Evolutionary conservation across 2,797 vertebrate genomes (phyloP).

Genomic region (Microctenopoma stevenorrisi): DNA sequence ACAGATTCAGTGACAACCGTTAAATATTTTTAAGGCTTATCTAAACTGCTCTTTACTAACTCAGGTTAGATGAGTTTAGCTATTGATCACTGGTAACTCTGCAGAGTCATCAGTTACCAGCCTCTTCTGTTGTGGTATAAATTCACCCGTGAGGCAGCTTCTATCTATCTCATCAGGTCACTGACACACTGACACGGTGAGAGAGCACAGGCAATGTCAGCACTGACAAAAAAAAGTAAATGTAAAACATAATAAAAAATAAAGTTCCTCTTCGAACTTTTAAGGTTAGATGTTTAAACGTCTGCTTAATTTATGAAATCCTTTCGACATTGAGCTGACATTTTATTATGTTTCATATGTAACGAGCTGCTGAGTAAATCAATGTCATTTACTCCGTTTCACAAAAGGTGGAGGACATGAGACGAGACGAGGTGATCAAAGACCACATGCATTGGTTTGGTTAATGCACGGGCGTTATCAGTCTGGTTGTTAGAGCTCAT

Average conservation of each 20-base stretch:
- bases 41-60: conserved; percentile 17
- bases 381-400: conserved; percentile 19
- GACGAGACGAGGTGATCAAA: background rate
- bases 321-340: background rate
- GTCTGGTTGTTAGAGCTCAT: conserved; percentile 61
- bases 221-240: conserved; percentile 1
- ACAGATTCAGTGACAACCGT: conserved; percentile 2
- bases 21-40: background rate
- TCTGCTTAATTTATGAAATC: background rate
- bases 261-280: background rate
- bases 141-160: conserved; percentile 7
- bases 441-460: conserved; percentile 27
- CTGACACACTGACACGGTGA: background rate
- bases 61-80: conserved; percentile 24
- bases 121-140: background rate
- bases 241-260: too few species aligned
- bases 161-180: conserved; percentile 23
- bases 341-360: conserved; percentile 20
- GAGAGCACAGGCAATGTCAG: background rate
- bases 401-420: conserved; percentile 2
- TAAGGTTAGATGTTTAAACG: background rate
- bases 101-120: conserved; percentile 16
- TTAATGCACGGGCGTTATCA: conserved; percentile 61
- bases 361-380: conserved; percentile 8
- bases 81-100: conserved; percentile 29